A percentile compares a stretch with the other conserved stretches of the same genome.
Evolutionary conservation across 1,140 invertebrate species (phyloP).

Genomic region (Vanessa atalanta): DNA sequence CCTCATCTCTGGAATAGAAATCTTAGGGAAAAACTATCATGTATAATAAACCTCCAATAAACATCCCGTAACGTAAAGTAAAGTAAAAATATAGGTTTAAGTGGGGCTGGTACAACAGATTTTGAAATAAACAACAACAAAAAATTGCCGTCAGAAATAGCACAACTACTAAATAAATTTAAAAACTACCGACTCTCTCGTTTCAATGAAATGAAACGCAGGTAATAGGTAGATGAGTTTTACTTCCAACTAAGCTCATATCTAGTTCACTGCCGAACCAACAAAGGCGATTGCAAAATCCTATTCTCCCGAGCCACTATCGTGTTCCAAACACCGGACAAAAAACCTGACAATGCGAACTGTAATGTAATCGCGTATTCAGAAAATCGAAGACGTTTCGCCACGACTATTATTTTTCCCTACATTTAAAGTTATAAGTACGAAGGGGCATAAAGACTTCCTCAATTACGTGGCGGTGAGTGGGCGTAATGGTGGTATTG

Average conservation of each 20-base stretch:
- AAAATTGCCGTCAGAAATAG: too few species aligned
- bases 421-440: slow-evolving; percentile 31
- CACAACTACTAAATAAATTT: too few species aligned
- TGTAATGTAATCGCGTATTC: slow-evolving; percentile 8
- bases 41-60: too few species aligned
- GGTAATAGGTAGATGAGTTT: too few species aligned
- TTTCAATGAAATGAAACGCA: too few species aligned
- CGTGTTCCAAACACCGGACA: slow-evolving; percentile 14
- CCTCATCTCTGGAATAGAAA: too few species aligned
- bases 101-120: too few species aligned
- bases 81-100: too few species aligned
- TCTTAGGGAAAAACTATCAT: too few species aligned
- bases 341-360: slow-evolving; percentile 12
- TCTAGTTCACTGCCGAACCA: background rate
- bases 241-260: background rate
- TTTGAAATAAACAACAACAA: too few species aligned
- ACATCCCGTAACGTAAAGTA: too few species aligned
- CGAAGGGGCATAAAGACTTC: slow-evolving; percentile 61
- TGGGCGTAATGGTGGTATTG: slow-evolving; percentile 20
- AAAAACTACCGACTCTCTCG: too few species aligned
- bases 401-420: slow-evolving; percentile 44
- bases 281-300: slow-evolving; percentile 19
- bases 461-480: slow-evolving; percentile 59
- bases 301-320: slow-evolving; percentile 17
- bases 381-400: slow-evolving; percentile 45